Evolutionary conservation across 2,888 invertebrate genomes (phyloP), one percentile per base, ranked within the genome.

Genomic region (Latheticus oryzae): DNA sequence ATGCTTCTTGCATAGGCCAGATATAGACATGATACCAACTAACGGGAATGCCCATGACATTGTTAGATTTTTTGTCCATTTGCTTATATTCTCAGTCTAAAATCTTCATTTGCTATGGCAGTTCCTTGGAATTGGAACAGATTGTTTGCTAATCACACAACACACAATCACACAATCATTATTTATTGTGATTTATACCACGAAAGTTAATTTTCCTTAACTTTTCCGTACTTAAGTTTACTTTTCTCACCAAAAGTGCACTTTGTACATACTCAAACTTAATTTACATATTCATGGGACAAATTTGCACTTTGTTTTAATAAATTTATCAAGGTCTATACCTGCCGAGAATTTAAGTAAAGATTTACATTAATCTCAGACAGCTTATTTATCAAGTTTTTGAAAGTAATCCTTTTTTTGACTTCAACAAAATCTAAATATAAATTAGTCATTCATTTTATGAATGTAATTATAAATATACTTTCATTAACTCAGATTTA

Each of bases 401-500:
- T 21, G 21, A 21, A 21, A 21, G 5, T 21, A 21, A 21, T n/a
- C n/a, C n/a, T n/a, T n/a, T n/a, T n/a, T n/a, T n/a, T n/a, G n/a
- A n/a, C n/a, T n/a, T n/a, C n/a, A n/a, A n/a, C n/a, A n/a, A n/a
- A 17, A n/a, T 16, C 5, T 28, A 28, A 24, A 28, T 26, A 16
- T 43, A 43, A n/a, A n/a, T n/a, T n/a, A n/a, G n/a, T n/a, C n/a
- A n/a, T 45, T 30, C 13, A 23, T 40, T 40, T 40, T 40, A 23
- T 30, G 30, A 28, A 28, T 28, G 28, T 28, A 8, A 9, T n/a
- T 28, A 11, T 32, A n/a, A 12, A 37, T 21, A 51, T 13, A 16
- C 26, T 15, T 28, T 26, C 30, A 51, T 51, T 38, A 52, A 53
- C 40, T 53, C 53, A 53, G 53, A 53, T 38, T 40, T 53, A 47